Percentiles rank a stretch among this genome's conserved stretches.
Evolutionary conservation across 2,888 invertebrate species (phyloP).

Genomic region (Eumerus sabulonum): DNA sequence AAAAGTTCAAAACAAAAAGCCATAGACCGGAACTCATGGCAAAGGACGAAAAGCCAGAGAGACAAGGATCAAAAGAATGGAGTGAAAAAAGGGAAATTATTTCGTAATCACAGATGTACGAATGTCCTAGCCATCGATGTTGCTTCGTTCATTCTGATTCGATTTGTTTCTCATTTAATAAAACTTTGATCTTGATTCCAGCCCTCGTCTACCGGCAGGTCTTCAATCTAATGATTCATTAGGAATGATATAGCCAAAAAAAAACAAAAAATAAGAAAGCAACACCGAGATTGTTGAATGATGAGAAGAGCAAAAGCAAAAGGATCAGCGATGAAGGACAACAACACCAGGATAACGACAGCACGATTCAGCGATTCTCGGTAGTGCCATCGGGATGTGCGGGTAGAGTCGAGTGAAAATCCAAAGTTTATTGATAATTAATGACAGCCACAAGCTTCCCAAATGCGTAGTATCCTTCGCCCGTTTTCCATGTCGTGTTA

Average conservation of each 20-base stretch:
- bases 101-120: slow-evolving; percentile 55
- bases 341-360: slow-evolving; percentile 40
- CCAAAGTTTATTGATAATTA: slow-evolving; percentile 66
- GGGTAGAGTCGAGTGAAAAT: slow-evolving; percentile 1
- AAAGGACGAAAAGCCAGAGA: slow-evolving; percentile 26
- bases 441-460: slow-evolving; percentile 57
- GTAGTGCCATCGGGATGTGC: not conserved
- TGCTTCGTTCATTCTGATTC: slow-evolving; percentile 42
- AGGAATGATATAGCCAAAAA: too few relatives aligned
- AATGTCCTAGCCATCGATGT: slow-evolving; percentile 21
- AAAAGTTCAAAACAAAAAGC: not conserved
- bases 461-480: slow-evolving; percentile 65
- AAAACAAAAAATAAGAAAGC: too few relatives aligned
- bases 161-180: slow-evolving; percentile 57
- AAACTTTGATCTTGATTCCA: slow-evolving; percentile 44
- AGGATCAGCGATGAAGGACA: slow-evolving; percentile 30
- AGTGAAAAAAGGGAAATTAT: slow-evolving; percentile 45
- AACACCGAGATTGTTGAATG: not conserved
- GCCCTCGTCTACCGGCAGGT: not conserved
- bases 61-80: too few relatives aligned
- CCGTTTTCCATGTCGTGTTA: slow-evolving; percentile 8
- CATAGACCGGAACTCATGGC: slow-evolving; percentile 4
- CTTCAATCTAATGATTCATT: too few relatives aligned
- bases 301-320: slow-evolving; percentile 23
- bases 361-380: not conserved